Percentiles rank a stretch among this genome's conserved stretches.
Conservation (phyloP, 2,797 vertebrate species). For the Sebastes baramenuke region DNA sequence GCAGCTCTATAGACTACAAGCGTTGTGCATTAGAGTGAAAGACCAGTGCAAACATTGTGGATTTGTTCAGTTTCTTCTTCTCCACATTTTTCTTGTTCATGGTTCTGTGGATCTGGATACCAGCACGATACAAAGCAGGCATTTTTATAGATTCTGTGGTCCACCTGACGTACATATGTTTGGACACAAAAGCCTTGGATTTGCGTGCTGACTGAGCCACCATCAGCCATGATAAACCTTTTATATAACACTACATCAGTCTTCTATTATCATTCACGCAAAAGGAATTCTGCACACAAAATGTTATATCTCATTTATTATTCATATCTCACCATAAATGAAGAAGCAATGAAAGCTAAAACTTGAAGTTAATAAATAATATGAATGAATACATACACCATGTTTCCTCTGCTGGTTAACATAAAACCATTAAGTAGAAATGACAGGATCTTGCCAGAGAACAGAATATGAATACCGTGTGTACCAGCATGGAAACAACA, state of each 20-base stretch:
- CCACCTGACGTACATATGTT: not conserved
- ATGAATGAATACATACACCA: constrained; percentile 33
- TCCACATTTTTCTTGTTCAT: not conserved
- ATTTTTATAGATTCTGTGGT: not conserved
- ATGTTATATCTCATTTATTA: constrained; percentile 48
- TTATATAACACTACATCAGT: constrained; percentile 4
- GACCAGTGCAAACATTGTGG: not conserved
- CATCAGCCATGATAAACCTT: constrained; percentile 10
- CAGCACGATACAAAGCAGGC: not conserved
- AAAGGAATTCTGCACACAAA: constrained; percentile 19
- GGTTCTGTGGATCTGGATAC: not conserved
- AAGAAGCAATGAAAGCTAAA: constrained; percentile 33
- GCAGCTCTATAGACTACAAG: too few species aligned
- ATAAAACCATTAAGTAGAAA: constrained; percentile 32
- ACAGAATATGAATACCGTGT: constrained; percentile 4
- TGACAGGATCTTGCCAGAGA: constrained; percentile 2
- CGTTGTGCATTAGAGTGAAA: not conserved
- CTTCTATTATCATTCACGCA: constrained; percentile 14
- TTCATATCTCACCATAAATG: constrained; percentile 41
- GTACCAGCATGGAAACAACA: not conserved
- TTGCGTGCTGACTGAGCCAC: not conserved
- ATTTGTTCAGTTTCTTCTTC: not conserved
- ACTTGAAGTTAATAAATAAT: constrained; percentile 66
- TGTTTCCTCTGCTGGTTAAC: constrained; percentile 31
- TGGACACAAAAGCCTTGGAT: not conserved